A percentile compares a stretch with the other conserved stretches of the same genome.
These are phyloP conservation scores for Chrysodeixis includens DNA, from an alignment of 2,888 invertebrate genomes.

Conservation along the genomic window DNA sequence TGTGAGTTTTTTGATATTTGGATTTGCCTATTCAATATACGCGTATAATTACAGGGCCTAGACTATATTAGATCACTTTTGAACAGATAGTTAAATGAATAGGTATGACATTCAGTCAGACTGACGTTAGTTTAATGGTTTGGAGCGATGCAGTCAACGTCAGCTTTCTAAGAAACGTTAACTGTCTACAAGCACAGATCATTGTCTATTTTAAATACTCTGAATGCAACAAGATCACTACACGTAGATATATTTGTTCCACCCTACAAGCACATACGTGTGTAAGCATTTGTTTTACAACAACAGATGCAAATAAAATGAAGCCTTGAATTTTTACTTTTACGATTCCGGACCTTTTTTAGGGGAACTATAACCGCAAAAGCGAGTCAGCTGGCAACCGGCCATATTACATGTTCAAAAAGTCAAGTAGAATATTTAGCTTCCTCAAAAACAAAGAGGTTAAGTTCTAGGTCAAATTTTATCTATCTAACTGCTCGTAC, in stretches of 20 bases:
- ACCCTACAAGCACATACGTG: not conserved
- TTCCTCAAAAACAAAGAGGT: constrained; percentile 24
- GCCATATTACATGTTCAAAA: constrained; percentile 43
- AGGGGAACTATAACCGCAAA: constrained; percentile 39
- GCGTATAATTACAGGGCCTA: too few species aligned
- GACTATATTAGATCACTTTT: too few species aligned
- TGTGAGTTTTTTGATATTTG: constrained; percentile 79
- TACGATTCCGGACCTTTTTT: constrained; percentile 45
- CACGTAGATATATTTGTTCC: not conserved
- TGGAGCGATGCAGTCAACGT: too few species aligned
- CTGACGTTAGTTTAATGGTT: too few species aligned
- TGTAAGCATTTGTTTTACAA: constrained; percentile 27
- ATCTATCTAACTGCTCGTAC: constrained; percentile 2
- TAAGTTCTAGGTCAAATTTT: constrained; percentile 21
- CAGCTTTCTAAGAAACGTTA: too few species aligned
- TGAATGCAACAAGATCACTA: not conserved
- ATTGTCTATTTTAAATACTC: not conserved
- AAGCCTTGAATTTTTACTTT: constrained; percentile 37
- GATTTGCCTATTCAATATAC: constrained; percentile 71
- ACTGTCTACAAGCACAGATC: too few species aligned
- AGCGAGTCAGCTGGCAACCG: constrained; percentile 50
- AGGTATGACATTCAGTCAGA: too few species aligned
- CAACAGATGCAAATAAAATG: constrained; percentile 22
- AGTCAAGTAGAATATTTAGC: constrained; percentile 39
- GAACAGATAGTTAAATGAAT: too few species aligned